Evolutionary conservation across 2,113 vertebrate genomes (phyloP).

Genomic region (Cyrtonyx montezumae): DNA sequence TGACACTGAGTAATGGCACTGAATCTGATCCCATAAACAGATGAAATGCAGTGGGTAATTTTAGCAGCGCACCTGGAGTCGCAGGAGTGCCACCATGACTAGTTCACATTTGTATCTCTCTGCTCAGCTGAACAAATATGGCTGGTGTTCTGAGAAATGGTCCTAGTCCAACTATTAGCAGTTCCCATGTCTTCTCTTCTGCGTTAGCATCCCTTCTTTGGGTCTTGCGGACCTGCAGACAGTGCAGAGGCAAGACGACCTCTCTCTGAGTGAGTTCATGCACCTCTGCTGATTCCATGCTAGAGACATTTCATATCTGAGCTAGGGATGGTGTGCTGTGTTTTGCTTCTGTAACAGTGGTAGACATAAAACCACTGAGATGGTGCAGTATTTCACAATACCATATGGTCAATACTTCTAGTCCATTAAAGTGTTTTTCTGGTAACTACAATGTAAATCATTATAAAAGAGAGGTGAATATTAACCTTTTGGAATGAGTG

Average conservation of each 20-base stretch:
- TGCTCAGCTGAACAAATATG: neutral
- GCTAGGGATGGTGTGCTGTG: neutral
- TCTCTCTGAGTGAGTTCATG: neutral
- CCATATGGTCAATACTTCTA: neutral
- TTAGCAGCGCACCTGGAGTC: neutral
- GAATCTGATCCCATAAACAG: neutral
- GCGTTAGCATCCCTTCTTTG: rapidly evolving
- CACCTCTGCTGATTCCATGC: neutral
- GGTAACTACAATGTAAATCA: slow-evolving; percentile 4
- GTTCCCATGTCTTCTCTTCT: neutral
- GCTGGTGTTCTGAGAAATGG: neutral
- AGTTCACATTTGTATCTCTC: neutral
- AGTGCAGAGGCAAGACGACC: neutral
- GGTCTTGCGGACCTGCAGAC: rapidly evolving
- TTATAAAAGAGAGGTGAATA: slow-evolving; percentile 11
- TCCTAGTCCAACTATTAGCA: neutral
- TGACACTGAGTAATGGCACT: neutral
- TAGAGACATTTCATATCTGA: neutral
- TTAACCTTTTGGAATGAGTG: slow-evolving; percentile 11
- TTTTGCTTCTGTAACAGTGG: neutral
- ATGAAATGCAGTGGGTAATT: neutral
- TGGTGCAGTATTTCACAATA: neutral
- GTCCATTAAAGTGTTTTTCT: neutral
- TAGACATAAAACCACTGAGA: neutral
- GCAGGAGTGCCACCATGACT: neutral